Evolutionary conservation across 2,113 vertebrate species (phyloP), one percentile per base, ranked within the genome.

Genomic region (Corythornis madagascariensis): DNA sequence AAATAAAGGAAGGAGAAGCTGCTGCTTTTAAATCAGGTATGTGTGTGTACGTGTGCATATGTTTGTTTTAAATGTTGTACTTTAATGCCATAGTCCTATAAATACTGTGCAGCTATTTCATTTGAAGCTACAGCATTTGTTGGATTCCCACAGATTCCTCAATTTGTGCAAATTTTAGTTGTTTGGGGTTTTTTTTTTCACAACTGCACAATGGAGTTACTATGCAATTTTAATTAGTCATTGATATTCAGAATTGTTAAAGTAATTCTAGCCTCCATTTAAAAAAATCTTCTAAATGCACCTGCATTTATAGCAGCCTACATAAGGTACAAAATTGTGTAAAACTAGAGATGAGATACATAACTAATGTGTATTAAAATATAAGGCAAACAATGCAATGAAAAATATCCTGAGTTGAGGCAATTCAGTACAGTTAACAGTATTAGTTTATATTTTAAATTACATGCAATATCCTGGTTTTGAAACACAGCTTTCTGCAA

Each of bases 1-100:
- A 85, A 31, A 33, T 86, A 77, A 95, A 96, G 97, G 97, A 97
- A 95, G 96, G 66, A 70, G 78, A 92, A 89, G 42, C 88, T n/a
- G 10, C 94, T 82, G 73, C 86, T 92, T 89, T 72, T 82, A 96
- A 92, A 78, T 93, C 96, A 81, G 95, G 96, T 94, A 97, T 28
- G 75, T 95, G n/a, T 82, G 24, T 56, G 9, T 80, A 52, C 13
- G 13, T 25, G 24, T 83, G 40, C n/a, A 47, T 78, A 15, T 5
- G 14, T 87, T 84, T 74, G 11, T 69, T 86, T 86, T 33, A 85
- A 67, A 35, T 69, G 59, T n/a, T 83, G 8, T 15, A 15, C 14
- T 28, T 3, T 67, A 74, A 53, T 19, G 25, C 31, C 16, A 13
- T 86, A 67, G 31, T 71, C 48, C 24, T 74, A 5, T 20, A 18